Evolutionary conservation across 2,888 invertebrate genomes (phyloP), one percentile per base, ranked within the genome.

Genomic region (Phengaris arion): DNA sequence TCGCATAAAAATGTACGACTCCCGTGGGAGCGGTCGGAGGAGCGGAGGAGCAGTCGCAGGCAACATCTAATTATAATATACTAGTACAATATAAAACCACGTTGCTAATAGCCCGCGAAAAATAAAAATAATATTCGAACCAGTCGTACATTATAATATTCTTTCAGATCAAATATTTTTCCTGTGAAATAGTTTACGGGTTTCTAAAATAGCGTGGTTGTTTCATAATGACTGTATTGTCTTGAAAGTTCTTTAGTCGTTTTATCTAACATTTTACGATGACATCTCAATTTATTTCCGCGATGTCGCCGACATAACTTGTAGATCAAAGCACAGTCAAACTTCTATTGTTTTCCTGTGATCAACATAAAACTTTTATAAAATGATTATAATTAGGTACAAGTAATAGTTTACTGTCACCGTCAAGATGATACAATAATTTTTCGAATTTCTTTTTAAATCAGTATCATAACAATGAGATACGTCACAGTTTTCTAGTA

Each of bases 271-370:
- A 70, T 77, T 77, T 76, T 77, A 72, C 54, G 72, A 72, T 54
- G 72, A 76, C 75, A 77, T 74, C 77, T 77, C 76, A 74, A 77
- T 80, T 77, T 76, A 57, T 76, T 74, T 69, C 75, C 52, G 76
- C 75, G 74, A 74, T 76, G 77, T 68, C 68, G 77, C 76, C 77
- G 77, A 78, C 77, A 77, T 76, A 74, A 59, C 76, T 68, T 75
- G 79, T 74, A 57, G 59, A 76, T 77, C 77, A 73, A 55, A 76
- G 75, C 78, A 78, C 78, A 79, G 79, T 79, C 77, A 78, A 74
- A 80, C 77, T 74, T 80, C 79, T 81, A 81, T 81, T 79, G 76
- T 77, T 78, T 80, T 81, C 81, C 77, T 79, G 77, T 77, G 76
- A 77, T 77, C 79, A 80, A 35, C 35, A 54, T 72, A 72, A 52